A percentile compares a stretch with the other conserved stretches of the same genome.
phyloP scores from a whole-genome alignment of 1,140 invertebrate species.

The honey bee (Apis mellifera) region DNA sequence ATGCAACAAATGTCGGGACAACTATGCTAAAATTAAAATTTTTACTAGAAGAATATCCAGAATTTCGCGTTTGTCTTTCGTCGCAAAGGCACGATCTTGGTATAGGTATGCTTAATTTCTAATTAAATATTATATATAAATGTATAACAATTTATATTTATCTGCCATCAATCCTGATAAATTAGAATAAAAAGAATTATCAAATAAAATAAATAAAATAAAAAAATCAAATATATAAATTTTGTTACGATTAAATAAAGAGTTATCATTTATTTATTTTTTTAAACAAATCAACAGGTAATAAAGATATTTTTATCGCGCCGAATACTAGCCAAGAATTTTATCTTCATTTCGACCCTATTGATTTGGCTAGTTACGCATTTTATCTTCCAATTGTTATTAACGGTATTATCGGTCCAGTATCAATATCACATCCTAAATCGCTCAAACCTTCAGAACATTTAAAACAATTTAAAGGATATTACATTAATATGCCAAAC shows the following conservation, averaged over 20 bases:
- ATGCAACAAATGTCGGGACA: conserved; percentile 60
- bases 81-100: conserved; percentile 15
- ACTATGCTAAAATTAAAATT: conserved; percentile 60
- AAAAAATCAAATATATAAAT: too few species aligned
- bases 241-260: too few species aligned
- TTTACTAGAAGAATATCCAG: conserved; percentile 65
- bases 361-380: conserved; percentile 58
- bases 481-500: conserved; percentile 24
- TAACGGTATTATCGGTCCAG: conserved; percentile 69
- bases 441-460: conserved; percentile 32
- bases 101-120: conserved; percentile 33
- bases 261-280: not conserved
- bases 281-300: conserved; percentile 2
- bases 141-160: too few species aligned
- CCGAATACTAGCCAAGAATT: conserved; percentile 44
- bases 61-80: conserved; percentile 61
- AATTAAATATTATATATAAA: not conserved
- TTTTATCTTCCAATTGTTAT: conserved; percentile 71
- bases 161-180: too few species aligned
- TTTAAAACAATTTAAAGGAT: conserved; percentile 22
- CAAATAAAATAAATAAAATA: too few species aligned
- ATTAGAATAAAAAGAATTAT: too few species aligned
- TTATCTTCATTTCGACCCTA: conserved; percentile 69
- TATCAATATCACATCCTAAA: conserved; percentile 25
- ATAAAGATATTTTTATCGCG: conserved; percentile 11